Evolutionary conservation across 2,797 vertebrate species (phyloP).

Genomic region (Denticeps clupeoides): DNA sequence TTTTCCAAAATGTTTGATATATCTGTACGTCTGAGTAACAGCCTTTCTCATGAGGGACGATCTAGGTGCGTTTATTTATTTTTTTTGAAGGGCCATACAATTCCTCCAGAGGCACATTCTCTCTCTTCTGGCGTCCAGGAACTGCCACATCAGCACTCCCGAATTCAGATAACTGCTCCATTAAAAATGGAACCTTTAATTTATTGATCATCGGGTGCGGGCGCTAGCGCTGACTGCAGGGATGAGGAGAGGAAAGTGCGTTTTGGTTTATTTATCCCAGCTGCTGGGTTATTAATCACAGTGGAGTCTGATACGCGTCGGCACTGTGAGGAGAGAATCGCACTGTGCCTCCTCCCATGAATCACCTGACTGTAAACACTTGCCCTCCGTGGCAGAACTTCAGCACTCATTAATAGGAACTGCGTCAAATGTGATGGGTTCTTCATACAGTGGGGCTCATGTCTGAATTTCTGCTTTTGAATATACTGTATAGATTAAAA

Average conservation of each 20-base stretch:
- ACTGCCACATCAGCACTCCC: constrained; percentile 31
- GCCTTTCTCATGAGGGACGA: no score
- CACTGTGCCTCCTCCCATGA: constrained; percentile 14
- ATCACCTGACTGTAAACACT: constrained; percentile 15
- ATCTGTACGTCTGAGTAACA: no score
- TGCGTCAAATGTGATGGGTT: constrained; percentile 10
- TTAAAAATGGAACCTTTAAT: constrained; percentile 39
- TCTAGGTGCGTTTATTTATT: no score
- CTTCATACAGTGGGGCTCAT: neutral
- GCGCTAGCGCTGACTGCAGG: constrained; percentile 13
- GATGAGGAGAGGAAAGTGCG: constrained; percentile 23
- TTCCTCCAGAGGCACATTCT: neutral
- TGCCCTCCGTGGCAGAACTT: neutral
- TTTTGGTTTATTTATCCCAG: constrained; percentile 33
- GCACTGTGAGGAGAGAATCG: constrained; percentile 22
- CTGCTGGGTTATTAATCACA: constrained; percentile 31
- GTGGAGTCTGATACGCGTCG: constrained; percentile 21
- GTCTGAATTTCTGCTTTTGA: neutral
- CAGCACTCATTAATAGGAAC: constrained; percentile 12
- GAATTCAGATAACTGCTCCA: constrained; percentile 32
- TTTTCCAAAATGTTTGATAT: no score
- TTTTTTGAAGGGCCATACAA: no score
- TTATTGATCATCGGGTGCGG: constrained; percentile 38
- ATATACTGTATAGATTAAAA: no score
- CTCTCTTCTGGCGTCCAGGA: constrained; percentile 10